Conservation (phyloP, 2,888 invertebrate genomes). For the Cephus pygmeus region DNA sequence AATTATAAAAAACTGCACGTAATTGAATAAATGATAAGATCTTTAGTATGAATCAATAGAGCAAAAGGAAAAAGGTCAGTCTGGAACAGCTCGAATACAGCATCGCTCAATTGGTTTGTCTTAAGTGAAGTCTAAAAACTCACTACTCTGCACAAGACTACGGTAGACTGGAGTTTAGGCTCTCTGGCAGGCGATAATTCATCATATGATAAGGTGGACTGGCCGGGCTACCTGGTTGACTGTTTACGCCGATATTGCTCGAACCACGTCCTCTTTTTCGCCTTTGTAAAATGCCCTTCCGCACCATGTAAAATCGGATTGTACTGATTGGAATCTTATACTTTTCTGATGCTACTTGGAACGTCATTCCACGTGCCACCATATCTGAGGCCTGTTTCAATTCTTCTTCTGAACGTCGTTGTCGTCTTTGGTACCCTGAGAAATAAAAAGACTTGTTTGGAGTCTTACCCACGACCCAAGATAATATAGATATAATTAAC, state of each 20-base stretch:
- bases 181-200: conserved; percentile 78
- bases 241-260: conserved; percentile 61
- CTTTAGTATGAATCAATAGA: conserved; percentile 1
- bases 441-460: not conserved
- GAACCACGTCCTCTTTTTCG: conserved; percentile 82
- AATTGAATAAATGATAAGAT: not conserved
- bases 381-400: conserved; percentile 85
- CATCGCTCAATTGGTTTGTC: conserved; percentile 51
- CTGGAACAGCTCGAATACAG: conserved; percentile 57
- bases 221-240: conserved; percentile 73
- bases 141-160: conserved; percentile 54
- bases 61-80: conserved; percentile 32
- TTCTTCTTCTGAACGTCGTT: conserved; percentile 80
- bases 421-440: conserved; percentile 63
- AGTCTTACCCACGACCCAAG: not conserved
- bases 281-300: conserved; percentile 83
- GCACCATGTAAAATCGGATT: conserved; percentile 88
- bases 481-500: not conserved
- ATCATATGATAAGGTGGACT: conserved; percentile 82
- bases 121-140: conserved; percentile 53
- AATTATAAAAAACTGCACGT: not conserved
- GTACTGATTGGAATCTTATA: conserved; percentile 90
- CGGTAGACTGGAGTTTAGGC: conserved; percentile 65
- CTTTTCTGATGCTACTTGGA: conserved; percentile 87
- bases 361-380: conserved; percentile 87